Evolutionary conservation across 2,113 vertebrate species (phyloP).

Genomic region (Callaeas wilsoni): DNA sequence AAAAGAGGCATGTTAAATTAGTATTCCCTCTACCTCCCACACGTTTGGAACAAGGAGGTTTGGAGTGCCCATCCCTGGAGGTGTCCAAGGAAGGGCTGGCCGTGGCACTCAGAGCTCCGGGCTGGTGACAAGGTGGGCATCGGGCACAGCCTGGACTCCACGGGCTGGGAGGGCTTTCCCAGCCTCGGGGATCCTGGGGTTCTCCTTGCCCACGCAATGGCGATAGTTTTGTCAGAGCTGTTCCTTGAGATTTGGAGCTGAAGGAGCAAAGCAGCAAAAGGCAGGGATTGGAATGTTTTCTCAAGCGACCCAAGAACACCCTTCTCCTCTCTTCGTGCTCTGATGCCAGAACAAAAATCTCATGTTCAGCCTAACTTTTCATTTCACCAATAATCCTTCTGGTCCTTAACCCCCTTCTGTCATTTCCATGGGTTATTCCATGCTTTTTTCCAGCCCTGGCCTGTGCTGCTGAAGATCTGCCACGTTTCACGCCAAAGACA

Average conservation of each 20-base stretch:
- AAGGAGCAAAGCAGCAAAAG: background rate
- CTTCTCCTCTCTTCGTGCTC: background rate
- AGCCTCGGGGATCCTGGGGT: background rate
- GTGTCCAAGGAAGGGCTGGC: background rate
- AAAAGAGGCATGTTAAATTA: background rate
- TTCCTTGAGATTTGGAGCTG: background rate
- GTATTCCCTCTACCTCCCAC: background rate
- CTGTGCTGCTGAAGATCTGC: background rate
- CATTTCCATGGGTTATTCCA: background rate
- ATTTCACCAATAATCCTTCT: background rate
- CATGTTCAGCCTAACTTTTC: background rate
- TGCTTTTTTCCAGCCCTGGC: background rate
- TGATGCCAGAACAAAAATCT: background rate
- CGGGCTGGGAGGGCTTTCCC: background rate
- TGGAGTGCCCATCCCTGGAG: background rate
- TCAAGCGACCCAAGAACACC: background rate
- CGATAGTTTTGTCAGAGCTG: background rate
- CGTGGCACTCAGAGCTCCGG: background rate
- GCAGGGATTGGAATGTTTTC: background rate
- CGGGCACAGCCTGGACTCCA: rapidly evolving
- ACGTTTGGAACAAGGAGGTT: background rate
- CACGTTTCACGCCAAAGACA: background rate
- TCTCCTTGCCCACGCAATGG: background rate
- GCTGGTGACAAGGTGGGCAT: background rate
- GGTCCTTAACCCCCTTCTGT: background rate